Conservation (phyloP, 2,888 invertebrate genomes). For the Smittia sp. region DNA sequence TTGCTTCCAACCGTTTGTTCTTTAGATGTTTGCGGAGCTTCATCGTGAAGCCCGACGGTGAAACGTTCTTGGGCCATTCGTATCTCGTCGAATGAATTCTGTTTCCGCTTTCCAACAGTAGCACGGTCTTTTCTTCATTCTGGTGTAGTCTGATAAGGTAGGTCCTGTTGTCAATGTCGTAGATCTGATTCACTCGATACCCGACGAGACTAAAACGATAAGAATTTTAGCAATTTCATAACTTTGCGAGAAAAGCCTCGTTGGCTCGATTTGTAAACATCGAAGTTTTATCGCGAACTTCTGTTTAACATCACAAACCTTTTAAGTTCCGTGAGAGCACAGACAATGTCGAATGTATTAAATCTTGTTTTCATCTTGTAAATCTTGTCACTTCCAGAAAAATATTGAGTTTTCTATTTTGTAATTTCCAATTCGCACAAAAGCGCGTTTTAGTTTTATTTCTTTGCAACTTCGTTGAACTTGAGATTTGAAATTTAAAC, state of each 20-base stretch:
- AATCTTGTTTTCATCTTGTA: slow-evolving; percentile 86
- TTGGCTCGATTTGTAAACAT: neutral
- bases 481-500: too few species aligned
- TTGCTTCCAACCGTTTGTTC: slow-evolving; percentile 85
- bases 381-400: too few species aligned
- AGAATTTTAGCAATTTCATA: slow-evolving; percentile 3
- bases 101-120: slow-evolving; percentile 91
- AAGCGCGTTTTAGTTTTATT: too few species aligned
- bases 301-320: slow-evolving; percentile 58
- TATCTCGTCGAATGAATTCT: slow-evolving; percentile 69
- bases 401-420: too few species aligned
- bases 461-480: too few species aligned
- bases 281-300: slow-evolving; percentile 3
- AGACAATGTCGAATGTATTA: slow-evolving; percentile 89
- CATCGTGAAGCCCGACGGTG: slow-evolving; percentile 96
- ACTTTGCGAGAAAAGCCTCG: neutral
- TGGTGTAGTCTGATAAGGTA: slow-evolving; percentile 86
- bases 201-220: slow-evolving; percentile 68
- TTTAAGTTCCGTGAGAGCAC: slow-evolving; percentile 82
- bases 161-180: slow-evolving; percentile 95
- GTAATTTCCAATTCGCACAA: too few species aligned
- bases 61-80: slow-evolving; percentile 97
- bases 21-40: slow-evolving; percentile 96
- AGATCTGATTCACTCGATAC: slow-evolving; percentile 93
- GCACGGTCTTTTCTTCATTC: slow-evolving; percentile 80